Conservation (phyloP, 2,113 vertebrate genomes). For the Manacus vitellinus region DNA sequence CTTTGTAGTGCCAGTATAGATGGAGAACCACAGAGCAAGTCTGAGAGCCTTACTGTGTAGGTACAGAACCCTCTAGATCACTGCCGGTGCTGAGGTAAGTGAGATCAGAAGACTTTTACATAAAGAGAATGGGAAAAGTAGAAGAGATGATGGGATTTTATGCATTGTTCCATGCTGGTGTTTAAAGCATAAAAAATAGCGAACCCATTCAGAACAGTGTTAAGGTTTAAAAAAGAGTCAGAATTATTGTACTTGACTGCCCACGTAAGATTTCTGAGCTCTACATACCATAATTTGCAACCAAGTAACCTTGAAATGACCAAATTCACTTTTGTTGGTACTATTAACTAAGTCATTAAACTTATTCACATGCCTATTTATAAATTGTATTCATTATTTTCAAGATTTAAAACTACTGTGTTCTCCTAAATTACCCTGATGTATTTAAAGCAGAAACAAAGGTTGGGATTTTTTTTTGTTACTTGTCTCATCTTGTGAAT, state of each 20-base stretch:
- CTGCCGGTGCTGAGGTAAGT: neutral
- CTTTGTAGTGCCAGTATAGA: neutral
- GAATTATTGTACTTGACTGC: neutral
- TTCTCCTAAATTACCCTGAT: neutral
- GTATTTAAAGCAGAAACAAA: conserved; percentile 19
- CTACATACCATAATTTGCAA: neutral
- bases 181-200: neutral
- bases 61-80: neutral
- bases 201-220: neutral
- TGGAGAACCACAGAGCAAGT: neutral
- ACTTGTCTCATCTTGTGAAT: neutral
- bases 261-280: neutral
- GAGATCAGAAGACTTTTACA: neutral
- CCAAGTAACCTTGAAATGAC: conserved; percentile 19
- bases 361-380: neutral
- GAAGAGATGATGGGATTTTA: neutral
- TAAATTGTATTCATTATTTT: neutral
- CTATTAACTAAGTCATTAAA: neutral
- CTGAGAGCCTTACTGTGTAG: neutral
- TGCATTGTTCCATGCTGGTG: neutral
- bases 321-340: neutral
- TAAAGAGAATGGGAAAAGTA: neutral
- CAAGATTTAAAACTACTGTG: neutral
- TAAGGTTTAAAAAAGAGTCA: neutral
- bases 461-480: neutral